Percentiles rank a stretch among this genome's conserved stretches.
Evolutionary conservation across 2,888 invertebrate genomes (phyloP).

Genomic region (Terebella lapidaria): DNA sequence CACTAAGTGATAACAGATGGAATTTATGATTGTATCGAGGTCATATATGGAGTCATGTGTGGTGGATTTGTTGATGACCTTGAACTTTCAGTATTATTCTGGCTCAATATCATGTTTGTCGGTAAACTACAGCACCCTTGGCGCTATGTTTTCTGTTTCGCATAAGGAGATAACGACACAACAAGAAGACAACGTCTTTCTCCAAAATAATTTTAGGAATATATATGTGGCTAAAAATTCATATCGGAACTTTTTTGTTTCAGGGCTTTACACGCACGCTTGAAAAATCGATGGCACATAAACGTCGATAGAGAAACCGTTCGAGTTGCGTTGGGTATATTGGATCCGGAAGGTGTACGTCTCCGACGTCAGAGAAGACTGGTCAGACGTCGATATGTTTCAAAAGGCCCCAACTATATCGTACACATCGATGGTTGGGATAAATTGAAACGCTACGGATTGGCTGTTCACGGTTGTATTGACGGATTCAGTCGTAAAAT

Average conservation of each 20-base stretch:
- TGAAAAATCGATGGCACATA: neutral
- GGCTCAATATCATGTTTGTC: no score
- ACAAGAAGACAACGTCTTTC: no score
- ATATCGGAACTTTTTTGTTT: neutral
- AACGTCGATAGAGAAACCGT: neutral
- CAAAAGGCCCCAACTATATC: neutral
- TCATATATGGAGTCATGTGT: no score
- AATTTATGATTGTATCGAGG: no score
- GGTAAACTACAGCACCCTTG: no score
- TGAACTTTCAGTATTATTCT: no score
- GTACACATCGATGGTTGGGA: neutral
- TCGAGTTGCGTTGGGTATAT: neutral
- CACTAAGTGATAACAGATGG: no score
- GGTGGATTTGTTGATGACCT: no score
- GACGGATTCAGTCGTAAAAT: neutral
- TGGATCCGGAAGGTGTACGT: neutral
- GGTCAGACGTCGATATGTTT: neutral
- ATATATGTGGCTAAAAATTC: no score
- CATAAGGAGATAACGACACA: no score
- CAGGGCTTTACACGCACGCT: neutral
- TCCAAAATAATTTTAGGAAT: no score
- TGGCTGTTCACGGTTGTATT: neutral
- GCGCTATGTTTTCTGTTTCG: no score
- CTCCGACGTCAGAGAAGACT: neutral
- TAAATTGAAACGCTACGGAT: slow-evolving; percentile 1